A percentile compares a stretch with the other conserved stretches of the same genome.
Evolutionary conservation across 2,888 invertebrate species (phyloP).

Genomic region (Drosophila monieri): DNA sequence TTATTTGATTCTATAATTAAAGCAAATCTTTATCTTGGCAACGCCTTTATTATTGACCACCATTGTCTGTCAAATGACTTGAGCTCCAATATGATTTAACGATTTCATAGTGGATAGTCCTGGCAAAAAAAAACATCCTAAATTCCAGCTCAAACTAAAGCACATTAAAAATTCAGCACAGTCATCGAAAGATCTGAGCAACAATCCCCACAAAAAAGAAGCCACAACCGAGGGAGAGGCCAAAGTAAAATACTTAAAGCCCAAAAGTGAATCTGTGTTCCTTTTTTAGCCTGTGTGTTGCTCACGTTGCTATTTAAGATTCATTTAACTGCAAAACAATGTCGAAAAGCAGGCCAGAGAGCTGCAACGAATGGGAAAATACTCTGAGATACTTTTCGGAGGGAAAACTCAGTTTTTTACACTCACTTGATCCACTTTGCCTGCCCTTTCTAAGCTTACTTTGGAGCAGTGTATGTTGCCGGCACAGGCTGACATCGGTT

Average conservation of each 20-base stretch:
- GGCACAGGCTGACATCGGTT: conserved; percentile 31
- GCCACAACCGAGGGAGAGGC: conserved; percentile 5
- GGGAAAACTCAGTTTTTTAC: conserved; percentile 13
- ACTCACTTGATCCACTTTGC: conserved; percentile 12
- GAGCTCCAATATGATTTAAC: conserved; percentile 19
- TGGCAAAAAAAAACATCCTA: conserved; percentile 6
- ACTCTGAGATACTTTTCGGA: neutral
- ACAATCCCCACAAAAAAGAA: conserved; percentile 21
- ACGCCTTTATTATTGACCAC: conserved; percentile 3
- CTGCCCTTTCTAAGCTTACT: conserved; percentile 4
- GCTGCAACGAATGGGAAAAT: conserved; percentile 17
- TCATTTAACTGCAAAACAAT: conserved; percentile 49
- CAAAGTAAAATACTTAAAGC: conserved; percentile 36
- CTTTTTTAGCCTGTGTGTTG: conserved; percentile 19
- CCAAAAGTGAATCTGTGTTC: conserved; percentile 23
- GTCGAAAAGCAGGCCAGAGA: conserved; percentile 10
- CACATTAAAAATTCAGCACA: conserved; percentile 45
- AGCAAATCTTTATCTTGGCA: conserved; percentile 10
- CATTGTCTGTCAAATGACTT: conserved; percentile 26
- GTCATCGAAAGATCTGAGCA: conserved; percentile 47
- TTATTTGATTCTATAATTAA: neutral
- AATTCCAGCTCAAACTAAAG: conserved; percentile 17
- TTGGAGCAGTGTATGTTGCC: conserved; percentile 38
- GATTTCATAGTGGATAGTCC: conserved; percentile 12
- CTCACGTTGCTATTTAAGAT: conserved; percentile 51